These are phyloP conservation scores for Drosophila kepulauana DNA, from an alignment of 1,140 invertebrate genomes.

Conservation along the genomic window DNA sequence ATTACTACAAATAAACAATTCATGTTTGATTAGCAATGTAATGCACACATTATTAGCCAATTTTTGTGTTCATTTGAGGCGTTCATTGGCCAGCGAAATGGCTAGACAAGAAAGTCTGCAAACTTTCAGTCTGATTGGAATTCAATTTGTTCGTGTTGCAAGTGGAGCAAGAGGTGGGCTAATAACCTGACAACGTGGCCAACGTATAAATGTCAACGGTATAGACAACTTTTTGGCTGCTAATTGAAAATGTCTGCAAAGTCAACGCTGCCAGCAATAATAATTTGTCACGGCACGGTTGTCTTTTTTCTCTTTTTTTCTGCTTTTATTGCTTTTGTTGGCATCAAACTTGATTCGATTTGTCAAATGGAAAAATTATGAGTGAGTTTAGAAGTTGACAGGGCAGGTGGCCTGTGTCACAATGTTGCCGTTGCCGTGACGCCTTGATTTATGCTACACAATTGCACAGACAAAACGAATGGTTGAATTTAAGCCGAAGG, in stretches of 20 bases:
- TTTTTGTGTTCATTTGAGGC: background rate
- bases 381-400: constrained; percentile 32
- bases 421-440: constrained; percentile 4
- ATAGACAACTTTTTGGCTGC: constrained; percentile 41
- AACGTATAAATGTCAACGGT: constrained; percentile 37
- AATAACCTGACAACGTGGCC: constrained; percentile 25
- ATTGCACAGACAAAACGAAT: constrained; percentile 3
- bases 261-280: constrained; percentile 46
- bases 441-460: constrained; percentile 50
- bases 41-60: constrained; percentile 5
- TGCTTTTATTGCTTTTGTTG: background rate
- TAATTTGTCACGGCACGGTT: constrained; percentile 14
- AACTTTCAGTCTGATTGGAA: constrained; percentile 61
- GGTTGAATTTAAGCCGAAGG: background rate
- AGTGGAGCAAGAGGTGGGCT: background rate
- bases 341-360: constrained; percentile 21
- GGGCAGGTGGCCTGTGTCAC: constrained; percentile 26
- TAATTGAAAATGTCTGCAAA: constrained; percentile 75
- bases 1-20: background rate
- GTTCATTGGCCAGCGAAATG: background rate
- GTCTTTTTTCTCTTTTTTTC: background rate
- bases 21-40: background rate
- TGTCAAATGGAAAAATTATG: constrained; percentile 46
- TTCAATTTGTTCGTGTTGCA: constrained; percentile 35
- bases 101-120: constrained; percentile 50